phyloP scores from a whole-genome alignment of 2,888 invertebrate species.

The Alentia gelatinosa region DNA sequence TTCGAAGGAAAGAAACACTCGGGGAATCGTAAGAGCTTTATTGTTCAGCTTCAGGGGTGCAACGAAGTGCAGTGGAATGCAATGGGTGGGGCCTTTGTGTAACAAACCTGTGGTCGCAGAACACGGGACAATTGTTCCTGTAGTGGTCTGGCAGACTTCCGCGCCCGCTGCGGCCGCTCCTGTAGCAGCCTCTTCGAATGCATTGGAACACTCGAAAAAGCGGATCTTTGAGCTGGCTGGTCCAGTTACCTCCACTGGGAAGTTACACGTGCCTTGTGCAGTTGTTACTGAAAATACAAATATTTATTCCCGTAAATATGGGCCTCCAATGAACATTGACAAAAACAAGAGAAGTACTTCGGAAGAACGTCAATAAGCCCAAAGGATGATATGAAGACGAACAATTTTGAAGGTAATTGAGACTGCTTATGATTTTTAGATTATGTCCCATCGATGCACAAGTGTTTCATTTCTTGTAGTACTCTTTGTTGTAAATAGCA shows the following conservation, averaged over 20 bases:
- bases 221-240: neutral
- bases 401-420: too few relatives aligned
- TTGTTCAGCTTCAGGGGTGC: too few relatives aligned
- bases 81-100: neutral
- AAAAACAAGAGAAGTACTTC: too few relatives aligned
- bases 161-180: neutral
- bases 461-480: too few relatives aligned
- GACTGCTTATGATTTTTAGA: too few relatives aligned
- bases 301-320: neutral
- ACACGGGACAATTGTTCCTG: neutral
- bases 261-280: neutral
- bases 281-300: neutral
- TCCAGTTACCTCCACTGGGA: neutral
- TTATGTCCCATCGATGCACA: too few relatives aligned
- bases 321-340: neutral
- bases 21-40: too few relatives aligned
- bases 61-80: too few relatives aligned
- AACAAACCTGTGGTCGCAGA: neutral
- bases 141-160: neutral
- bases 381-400: too few relatives aligned
- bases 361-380: too few relatives aligned
- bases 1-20: too few relatives aligned
- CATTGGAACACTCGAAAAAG: slow-evolving; percentile 1
- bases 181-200: neutral
- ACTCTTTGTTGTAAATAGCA: too few relatives aligned